Percentiles rank a stretch among this genome's conserved stretches.
These are phyloP conservation scores for Diglossa brunneiventris DNA, from an alignment of 2,113 vertebrate genomes.

Conservation along the genomic window DNA sequence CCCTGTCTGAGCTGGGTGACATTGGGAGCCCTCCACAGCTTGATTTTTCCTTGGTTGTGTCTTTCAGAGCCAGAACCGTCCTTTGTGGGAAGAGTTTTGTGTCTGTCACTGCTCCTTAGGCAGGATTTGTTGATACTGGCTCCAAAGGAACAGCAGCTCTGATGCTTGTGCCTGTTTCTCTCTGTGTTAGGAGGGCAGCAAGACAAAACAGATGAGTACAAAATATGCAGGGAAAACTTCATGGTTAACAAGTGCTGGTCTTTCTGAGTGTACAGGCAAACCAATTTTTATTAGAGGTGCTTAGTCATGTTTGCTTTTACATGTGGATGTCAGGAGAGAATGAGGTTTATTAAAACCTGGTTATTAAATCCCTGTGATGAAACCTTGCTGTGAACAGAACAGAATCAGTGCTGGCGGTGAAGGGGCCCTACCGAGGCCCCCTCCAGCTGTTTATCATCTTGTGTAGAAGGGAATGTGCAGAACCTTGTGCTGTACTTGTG, in stretches of 20 bases:
- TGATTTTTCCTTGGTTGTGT: not conserved
- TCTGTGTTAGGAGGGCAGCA: not conserved
- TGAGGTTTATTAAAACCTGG: not conserved
- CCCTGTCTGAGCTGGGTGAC: not conserved
- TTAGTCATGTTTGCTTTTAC: not conserved
- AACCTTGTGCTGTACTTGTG: fast-evolving
- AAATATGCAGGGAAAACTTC: not conserved
- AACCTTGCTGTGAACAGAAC: not conserved
- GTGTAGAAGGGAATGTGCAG: not conserved
- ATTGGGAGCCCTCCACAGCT: not conserved
- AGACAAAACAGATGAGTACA: not conserved
- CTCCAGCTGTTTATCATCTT: not conserved
- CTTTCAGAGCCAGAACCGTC: not conserved
- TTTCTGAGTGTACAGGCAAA: not conserved
- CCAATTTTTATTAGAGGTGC: not conserved
- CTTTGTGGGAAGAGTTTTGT: not conserved
- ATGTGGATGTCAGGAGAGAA: not conserved
- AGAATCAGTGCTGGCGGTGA: not conserved
- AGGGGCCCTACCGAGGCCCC: not conserved
- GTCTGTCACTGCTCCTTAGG: not conserved
- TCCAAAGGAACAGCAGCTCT: not conserved
- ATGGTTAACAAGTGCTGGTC: not conserved
- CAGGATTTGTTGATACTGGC: not conserved
- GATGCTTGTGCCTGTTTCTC: not conserved
- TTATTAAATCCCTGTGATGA: not conserved